Evolutionary conservation across 64 coral and sea anemone species (phyloP), one percentile per base, ranked within the genome.

Genomic region (Stylophora pistillata): DNA sequence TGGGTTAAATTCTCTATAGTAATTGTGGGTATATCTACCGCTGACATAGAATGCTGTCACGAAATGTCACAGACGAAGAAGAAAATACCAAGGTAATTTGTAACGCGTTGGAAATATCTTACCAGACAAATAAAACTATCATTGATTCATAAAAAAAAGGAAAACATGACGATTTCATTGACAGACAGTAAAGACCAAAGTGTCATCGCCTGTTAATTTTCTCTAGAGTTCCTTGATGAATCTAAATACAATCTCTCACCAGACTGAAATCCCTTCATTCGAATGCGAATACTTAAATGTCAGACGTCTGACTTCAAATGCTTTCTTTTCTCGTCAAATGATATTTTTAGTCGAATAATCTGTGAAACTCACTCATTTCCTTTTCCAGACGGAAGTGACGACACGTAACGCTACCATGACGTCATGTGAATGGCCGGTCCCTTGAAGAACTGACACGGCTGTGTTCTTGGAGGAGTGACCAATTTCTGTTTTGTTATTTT

Each of bases 321-420:
- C 2, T 60, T 15, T 60, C 17, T 60, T 15, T 60, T 9, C 17
- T 2, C 4, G 13, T 60, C 13, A 60, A 60, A 60, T 15, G 13
- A 60, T 13, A 9, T 60, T 2, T 13, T 9, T 60, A 60, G 13
- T 60, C 58, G 37, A 0, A 7, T 47, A 47, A 47, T 47, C 37
- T 47, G 37, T 47, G 3, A 47, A 47, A 47, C 18, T 33, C 20
- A 2, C 0, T 84, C 10, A 84, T 23, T 88, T 83, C 58, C 86
- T 65, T 63, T 54, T 56, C 68, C 14, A 31, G 76, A 61, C 82
- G 91, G 95, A 93, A 90, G 89, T 96, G 91, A 97, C 95, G 95
- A 87, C 17, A 71, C 1, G 16, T 23, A 20, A 29, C 10, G 26
- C 37, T 83, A 2, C 26, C 62, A 23, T 95, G 94, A 95, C 94